phyloP scores from a whole-genome alignment of 2,113 vertebrate genomes.

The Podarcis muralis region DNA sequence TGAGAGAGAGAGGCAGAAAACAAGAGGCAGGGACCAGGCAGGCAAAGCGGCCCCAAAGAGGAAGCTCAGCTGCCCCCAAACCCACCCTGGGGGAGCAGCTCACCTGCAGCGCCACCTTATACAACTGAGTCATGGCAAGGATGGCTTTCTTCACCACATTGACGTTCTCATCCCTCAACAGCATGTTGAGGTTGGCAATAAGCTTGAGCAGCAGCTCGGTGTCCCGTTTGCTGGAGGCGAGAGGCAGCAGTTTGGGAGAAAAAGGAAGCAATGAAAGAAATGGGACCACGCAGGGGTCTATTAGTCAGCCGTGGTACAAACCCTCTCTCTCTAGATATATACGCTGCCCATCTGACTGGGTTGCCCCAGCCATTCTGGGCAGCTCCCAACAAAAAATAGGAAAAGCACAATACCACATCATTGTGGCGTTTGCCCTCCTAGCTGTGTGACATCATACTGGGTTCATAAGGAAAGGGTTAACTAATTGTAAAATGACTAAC shows the following conservation, averaged over 20 bases:
- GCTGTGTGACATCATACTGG: no score
- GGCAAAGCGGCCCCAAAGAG: neutral
- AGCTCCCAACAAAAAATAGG: no score
- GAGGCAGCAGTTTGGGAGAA: neutral
- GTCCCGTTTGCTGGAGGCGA: slow-evolving; percentile 85
- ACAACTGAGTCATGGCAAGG: slow-evolving; percentile 93
- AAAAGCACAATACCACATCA: no score
- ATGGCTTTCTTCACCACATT: slow-evolving; percentile 96
- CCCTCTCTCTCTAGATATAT: no score
- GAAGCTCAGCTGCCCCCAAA: neutral
- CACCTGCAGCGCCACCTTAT: slow-evolving; percentile 92
- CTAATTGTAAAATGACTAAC: no score
- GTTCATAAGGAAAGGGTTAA: no score
- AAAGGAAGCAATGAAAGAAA: neutral
- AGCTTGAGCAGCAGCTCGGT: slow-evolving; percentile 90
- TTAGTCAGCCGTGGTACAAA: neutral
- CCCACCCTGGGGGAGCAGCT: neutral
- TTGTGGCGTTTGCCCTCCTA: no score
- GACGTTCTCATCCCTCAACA: slow-evolving; percentile 91
- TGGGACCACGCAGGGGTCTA: rapidly evolving
- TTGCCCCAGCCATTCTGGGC: no score
- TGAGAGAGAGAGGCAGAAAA: neutral
- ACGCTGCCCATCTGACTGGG: no score
- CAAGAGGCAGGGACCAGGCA: neutral
- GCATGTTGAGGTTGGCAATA: slow-evolving; percentile 93